Base-by-base conservation (phyloP, 2,888 invertebrate species). In the Acleris cristana region DNA sequence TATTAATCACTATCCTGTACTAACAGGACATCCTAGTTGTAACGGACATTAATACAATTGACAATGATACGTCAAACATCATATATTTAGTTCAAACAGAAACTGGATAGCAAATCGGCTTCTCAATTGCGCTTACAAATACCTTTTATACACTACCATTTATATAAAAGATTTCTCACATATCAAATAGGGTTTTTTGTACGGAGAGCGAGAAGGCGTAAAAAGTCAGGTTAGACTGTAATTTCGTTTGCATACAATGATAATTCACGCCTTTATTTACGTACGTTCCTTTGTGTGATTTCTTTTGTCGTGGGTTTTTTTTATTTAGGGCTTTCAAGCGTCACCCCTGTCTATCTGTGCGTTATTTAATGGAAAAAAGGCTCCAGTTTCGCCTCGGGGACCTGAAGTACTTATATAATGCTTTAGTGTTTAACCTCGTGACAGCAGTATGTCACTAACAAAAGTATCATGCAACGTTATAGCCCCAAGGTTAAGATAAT, bases 171-270 rank as follows among this genome's bases (percentile, higher is more conserved):
- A 48, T 48, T 6, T 45, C 16, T 48, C 18, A 18, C 48, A 48
- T 18, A 48, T 48, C 48, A 48, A 48, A 48, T 7, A 48, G 52
- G 10, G 5, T 21, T 52, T 10, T 19, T 12, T 51, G 26, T 52
- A 5, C 52, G 1, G 51, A 51, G 21, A 44, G 40, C 40, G 16
- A 44, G 40, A 6, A 18, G n/a, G n/a, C 57, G 45, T 57, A 45
- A 21, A 56, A 44, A 44, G 45, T 45, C 57, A 44, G 45, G 57
- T 44, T 23, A 23, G n/a, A 7, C 23, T n/a, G 57, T 45, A 23
- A 57, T 57, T 58, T 48, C 48, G 48, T 45, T 57, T 57, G 57
- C 45, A 57, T 57, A 57, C 45, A 45, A 45, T 57, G 56, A 56
- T 56, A 57, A 57, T 57, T 23, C 57, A 16, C 23, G 45, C 16